Base-by-base conservation (phyloP, 1,140 invertebrate genomes). In the Drosophila sulfurigaster region DNA sequence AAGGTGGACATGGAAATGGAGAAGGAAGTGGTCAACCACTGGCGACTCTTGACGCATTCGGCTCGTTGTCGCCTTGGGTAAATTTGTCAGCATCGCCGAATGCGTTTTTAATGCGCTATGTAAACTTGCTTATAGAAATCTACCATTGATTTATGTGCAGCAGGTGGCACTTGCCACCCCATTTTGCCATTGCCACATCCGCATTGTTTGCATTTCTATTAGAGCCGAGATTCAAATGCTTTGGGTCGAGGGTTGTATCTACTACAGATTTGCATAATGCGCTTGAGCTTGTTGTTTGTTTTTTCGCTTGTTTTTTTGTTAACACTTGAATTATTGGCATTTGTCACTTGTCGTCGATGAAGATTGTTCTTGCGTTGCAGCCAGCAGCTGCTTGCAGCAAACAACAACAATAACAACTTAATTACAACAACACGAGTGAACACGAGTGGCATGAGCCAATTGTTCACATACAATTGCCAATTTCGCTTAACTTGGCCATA, bases 241-340 rank as follows among this genome's bases (percentile, higher is more conserved):
- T 43, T 41, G 48, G 49, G 25, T 10, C 16, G 74, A 70, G 81
- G 80, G 81, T 79, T 79, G 81, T 62, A 63, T 3, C 41, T 13
- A n/a, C 41, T 13, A n/a, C 3, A 43, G 77, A 89, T 89, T 89
- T 89, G 81, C 85, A 89, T 88, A 89, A 85, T 73, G 70, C 62
- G 82, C 72, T 74, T 48, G 70, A 59, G 62, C 54, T 51, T 8
- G 46, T 30, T 67, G 64, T 73, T 74, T 69, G 65, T 28, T 62
- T 72, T 85, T 85, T 73, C 75, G 70, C 81, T 68, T 89, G 32
- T 8, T 5, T 8, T 32, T 32, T 8, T 38, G 35, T 38, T 81
- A 85, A 89, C 85, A 88, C 85, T 88, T 81, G 80, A 88, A 72
- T 89, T 88, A 88, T 88, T 78, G 85, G 48, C 46, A 43, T 65